These are phyloP conservation scores for Troides helena DNA, from an alignment of 2,888 invertebrate species.

Conservation along the genomic window DNA sequence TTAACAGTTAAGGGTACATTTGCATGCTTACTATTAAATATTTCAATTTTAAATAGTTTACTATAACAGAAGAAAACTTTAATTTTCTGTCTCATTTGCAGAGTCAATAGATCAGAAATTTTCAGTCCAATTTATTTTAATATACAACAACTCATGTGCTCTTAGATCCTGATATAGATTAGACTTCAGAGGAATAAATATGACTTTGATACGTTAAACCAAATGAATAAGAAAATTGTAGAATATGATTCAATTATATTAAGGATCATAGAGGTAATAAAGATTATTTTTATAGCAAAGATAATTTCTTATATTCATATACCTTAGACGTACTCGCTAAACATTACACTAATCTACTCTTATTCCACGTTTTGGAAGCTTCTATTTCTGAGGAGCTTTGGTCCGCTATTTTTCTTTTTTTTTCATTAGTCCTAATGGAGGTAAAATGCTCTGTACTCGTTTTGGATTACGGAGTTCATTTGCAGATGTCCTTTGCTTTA, in stretches of 20 bases:
- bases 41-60: no score
- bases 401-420: slow-evolving; percentile 28
- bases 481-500: slow-evolving; percentile 22
- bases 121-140: no score
- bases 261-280: background rate
- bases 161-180: no score
- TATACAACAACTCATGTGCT: no score
- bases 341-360: slow-evolving; percentile 26
- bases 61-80: no score
- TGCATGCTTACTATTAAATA: no score
- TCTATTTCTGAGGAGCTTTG: slow-evolving; percentile 23
- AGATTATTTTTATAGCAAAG: background rate
- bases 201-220: no score
- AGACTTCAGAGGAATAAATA: no score
- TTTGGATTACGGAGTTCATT: slow-evolving; percentile 28
- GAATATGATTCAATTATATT: background rate
- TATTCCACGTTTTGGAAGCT: slow-evolving; percentile 14
- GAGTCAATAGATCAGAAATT: no score
- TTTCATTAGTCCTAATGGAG: slow-evolving; percentile 30
- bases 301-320: background rate
- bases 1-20: no score
- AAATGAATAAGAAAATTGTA: no score
- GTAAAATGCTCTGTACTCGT: slow-evolving; percentile 25
- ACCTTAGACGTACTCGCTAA: slow-evolving; percentile 8
- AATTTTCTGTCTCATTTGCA: no score